These are phyloP conservation scores for Brachionus sp. DNA, from an alignment of 1,140 invertebrate genomes.

Conservation along the genomic window DNA sequence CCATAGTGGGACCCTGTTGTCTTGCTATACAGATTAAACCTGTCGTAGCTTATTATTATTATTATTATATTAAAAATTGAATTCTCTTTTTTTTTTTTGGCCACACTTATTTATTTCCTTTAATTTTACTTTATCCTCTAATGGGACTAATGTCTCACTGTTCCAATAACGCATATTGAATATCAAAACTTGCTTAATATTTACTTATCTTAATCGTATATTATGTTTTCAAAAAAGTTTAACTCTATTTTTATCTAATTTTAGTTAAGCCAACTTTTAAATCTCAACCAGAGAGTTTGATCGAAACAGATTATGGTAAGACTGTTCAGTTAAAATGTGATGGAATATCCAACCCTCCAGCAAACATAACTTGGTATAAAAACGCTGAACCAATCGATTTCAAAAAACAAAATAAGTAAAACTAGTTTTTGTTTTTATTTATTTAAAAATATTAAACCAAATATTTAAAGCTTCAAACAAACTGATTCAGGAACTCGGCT, in stretches of 20 bases:
- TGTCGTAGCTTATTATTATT: too few relatives aligned
- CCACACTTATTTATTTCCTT: too few relatives aligned
- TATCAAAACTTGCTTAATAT: too few relatives aligned
- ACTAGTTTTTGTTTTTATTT: background rate
- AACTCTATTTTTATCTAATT: background rate
- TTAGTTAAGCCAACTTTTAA: conserved; percentile 35
- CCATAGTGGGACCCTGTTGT: too few relatives aligned
- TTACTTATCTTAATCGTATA: background rate
- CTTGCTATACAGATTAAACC: too few relatives aligned
- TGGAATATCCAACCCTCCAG: conserved; percentile 37
- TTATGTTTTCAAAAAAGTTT: background rate
- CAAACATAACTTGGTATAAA: conserved; percentile 44
- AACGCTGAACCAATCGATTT: conserved; percentile 38
- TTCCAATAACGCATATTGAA: too few relatives aligned
- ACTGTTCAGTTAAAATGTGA: conserved; percentile 31
- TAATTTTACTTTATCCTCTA: too few relatives aligned
- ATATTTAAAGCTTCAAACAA: background rate
- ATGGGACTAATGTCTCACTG: too few relatives aligned
- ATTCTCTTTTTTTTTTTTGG: too few relatives aligned
- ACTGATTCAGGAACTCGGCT: conserved; percentile 1
- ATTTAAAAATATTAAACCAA: background rate
- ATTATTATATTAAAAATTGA: too few relatives aligned
- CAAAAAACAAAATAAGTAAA: conserved; percentile 10
- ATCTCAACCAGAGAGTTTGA: conserved; percentile 27
- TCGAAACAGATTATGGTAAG: conserved; percentile 42